Evolutionary conservation across 2,888 invertebrate species (phyloP).

Genomic region (Heliothis peltigera): DNA sequence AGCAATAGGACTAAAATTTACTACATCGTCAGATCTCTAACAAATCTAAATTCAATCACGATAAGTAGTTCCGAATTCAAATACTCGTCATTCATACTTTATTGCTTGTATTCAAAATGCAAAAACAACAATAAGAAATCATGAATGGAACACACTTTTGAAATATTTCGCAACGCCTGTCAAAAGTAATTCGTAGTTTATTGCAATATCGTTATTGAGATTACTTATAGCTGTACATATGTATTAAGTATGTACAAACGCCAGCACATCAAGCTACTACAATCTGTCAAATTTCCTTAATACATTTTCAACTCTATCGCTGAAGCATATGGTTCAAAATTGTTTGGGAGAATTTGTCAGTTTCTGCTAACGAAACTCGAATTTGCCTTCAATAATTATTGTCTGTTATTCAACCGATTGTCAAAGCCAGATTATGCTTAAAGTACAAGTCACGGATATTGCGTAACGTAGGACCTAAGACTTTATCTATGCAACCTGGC

Average conservation of each 20-base stretch:
- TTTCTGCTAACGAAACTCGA: no score
- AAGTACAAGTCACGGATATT: constrained; percentile 37
- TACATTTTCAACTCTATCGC: no score
- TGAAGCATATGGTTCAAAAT: no score
- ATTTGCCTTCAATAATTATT: constrained; percentile 22
- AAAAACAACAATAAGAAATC: constrained; percentile 24
- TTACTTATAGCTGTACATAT: constrained; percentile 3
- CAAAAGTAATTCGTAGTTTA: constrained; percentile 38
- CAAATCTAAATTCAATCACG: constrained; percentile 4
- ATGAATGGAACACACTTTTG: constrained; percentile 31
- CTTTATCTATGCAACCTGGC: constrained; percentile 20
- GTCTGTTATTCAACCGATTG: constrained; percentile 34
- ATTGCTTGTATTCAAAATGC: constrained; percentile 34
- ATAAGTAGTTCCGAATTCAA: constrained; percentile 1
- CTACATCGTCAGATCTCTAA: constrained; percentile 7
- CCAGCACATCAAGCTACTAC: no score
- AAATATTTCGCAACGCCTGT: constrained; percentile 52
- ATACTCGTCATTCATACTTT: constrained; percentile 30
- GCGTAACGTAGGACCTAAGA: constrained; percentile 34
- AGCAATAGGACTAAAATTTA: constrained; percentile 16
- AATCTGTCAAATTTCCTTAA: no score
- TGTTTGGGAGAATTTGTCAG: no score
- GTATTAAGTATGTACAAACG: not conserved
- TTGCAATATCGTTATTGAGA: constrained; percentile 34
- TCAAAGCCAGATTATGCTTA: constrained; percentile 36